Evolutionary conservation across 2,888 invertebrate genomes (phyloP), one percentile per base, ranked within the genome.

Genomic region (Crioceris asparagi): DNA sequence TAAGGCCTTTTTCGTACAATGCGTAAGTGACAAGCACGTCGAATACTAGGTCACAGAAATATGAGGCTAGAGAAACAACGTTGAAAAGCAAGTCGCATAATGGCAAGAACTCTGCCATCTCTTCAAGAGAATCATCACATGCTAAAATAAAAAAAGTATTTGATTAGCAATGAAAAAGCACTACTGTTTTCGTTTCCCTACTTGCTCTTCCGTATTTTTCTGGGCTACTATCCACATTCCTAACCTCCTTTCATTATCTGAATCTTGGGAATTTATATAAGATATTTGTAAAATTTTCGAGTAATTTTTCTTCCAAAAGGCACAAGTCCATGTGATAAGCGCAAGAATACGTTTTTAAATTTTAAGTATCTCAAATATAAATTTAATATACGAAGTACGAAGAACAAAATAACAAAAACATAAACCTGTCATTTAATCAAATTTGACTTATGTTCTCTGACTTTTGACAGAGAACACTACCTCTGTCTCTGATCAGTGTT

Each of bases 11-110:
- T 58, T 80, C 77, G 47, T 83, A 79, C 18, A 90, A 70, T 16
- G 87, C 84, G 64, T 87, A 90, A 30, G 83, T 79, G 71, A 86
- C 80, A 39, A 88, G 79, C 42, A 87, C 73, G 64, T 90, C 87
- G 63, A 90, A 90, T 5, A 88, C 86, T 44, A 87, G 79, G 70
- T 88, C 87, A 70, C 88, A 88, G 66, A 90, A 90, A 62, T 90
- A 88, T 16, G 84, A 84, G 39, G 86, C 86, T 50, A 90, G 68
- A 32, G 88, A 88, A 53, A 88, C 86, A 61, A 90, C 83, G 67
- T 90, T 90, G 71, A 90, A 90, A 32, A 90, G 71, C 47, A 88
- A 83, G 69, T 90, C 90, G 73, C 90, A 90, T 61, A 90, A 74
- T 50, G 88, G 88, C 65, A 90, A 72, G 65, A 88, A 88, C 71